Conservation (phyloP, 2,113 vertebrate genomes). For the Leptocoma aspasia region DNA sequence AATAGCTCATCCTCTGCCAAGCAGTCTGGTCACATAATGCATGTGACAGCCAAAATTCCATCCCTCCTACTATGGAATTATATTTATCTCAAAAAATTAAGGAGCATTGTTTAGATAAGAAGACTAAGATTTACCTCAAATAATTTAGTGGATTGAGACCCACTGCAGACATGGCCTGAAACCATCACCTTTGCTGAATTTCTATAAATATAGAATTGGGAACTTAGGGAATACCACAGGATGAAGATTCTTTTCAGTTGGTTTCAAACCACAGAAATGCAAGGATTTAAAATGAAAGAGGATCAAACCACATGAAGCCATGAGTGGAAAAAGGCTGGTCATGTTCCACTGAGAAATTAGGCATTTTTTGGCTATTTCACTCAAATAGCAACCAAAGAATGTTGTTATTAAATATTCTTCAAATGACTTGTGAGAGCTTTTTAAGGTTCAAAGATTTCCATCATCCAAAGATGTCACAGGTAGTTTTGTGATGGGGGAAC, state of each 20-base stretch:
- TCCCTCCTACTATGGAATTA: background rate
- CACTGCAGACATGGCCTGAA: background rate
- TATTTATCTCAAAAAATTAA: background rate
- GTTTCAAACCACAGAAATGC: background rate
- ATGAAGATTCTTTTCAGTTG: background rate
- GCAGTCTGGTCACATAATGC: background rate
- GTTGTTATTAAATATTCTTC: background rate
- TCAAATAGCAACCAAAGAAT: background rate
- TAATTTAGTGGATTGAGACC: background rate
- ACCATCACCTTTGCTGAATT: background rate
- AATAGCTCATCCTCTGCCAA: background rate
- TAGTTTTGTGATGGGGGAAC: background rate
- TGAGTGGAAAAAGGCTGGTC: background rate
- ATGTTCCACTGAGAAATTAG: background rate
- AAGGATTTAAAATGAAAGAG: background rate
- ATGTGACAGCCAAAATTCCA: background rate
- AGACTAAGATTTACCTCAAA: background rate
- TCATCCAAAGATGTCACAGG: background rate
- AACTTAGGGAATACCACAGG: background rate
- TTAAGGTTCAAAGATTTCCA: background rate
- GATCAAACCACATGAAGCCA: background rate
- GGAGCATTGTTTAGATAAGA: background rate
- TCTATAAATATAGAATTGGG: background rate
- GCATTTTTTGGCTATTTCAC: background rate
- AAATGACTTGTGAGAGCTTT: background rate